Conservation (phyloP, 2,113 vertebrate genomes). For the Microcebus murinus region DNA sequence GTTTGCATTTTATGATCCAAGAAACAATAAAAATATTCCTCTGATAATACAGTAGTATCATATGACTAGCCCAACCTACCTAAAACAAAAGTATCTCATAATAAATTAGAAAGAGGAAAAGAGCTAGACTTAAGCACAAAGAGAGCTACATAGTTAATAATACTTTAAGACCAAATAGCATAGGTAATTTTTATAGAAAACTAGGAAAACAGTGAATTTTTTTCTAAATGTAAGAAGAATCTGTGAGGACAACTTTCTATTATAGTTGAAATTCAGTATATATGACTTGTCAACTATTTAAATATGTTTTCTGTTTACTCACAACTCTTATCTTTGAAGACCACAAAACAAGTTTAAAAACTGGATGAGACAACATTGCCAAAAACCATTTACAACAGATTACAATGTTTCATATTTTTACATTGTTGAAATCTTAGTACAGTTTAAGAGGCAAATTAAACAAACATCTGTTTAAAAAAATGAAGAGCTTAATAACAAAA, state of each 20-base stretch:
- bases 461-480: neutral
- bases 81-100: slow-evolving; percentile 1
- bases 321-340: neutral
- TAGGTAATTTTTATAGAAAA: neutral
- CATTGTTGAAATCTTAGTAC: neutral
- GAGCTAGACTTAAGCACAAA: neutral
- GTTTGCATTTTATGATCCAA: slow-evolving; percentile 20
- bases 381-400: neutral
- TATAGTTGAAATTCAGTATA: neutral
- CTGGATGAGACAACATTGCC: neutral
- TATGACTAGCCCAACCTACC: neutral
- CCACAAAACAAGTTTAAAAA: slow-evolving; percentile 29
- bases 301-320: slow-evolving; percentile 29
- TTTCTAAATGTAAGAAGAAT: neutral
- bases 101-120: neutral
- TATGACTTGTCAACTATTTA: neutral
- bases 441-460: neutral
- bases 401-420: neutral
- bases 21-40: neutral
- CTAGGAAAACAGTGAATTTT: neutral
- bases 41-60: neutral
- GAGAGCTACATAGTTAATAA: neutral
- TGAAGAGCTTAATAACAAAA: neutral
- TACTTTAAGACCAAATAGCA: neutral
- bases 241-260: neutral